These are phyloP conservation scores for Anser cygnoides DNA, from an alignment of 2,113 vertebrate genomes.

Conservation along the genomic window DNA sequence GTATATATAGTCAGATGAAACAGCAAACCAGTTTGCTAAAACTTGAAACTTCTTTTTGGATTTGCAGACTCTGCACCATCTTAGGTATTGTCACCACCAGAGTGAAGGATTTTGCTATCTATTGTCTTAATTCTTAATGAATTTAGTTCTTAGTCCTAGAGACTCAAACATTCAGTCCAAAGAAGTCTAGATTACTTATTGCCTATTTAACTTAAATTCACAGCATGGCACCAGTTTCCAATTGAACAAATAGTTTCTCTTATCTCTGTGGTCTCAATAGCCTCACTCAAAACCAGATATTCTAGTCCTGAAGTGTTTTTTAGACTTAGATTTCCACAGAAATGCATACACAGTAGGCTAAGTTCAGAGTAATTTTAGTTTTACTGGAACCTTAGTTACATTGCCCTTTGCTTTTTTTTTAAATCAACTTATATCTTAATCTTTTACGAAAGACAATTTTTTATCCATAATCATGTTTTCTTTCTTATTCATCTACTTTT, in stretches of 20 bases:
- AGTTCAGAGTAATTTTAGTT: not conserved
- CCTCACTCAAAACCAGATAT: conserved; percentile 5
- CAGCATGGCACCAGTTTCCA: not conserved
- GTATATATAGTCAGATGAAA: not conserved
- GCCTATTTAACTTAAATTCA: not conserved
- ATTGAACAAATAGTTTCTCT: conserved; percentile 3
- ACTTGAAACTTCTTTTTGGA: not conserved
- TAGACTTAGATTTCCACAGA: not conserved
- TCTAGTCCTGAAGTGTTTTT: not conserved
- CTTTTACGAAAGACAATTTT: not conserved
- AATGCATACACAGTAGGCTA: not conserved
- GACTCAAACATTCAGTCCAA: not conserved
- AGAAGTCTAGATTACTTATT: not conserved
- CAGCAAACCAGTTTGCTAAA: not conserved
- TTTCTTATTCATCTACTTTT: not conserved
- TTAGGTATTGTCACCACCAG: not conserved
- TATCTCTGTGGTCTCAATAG: conserved; percentile 5
- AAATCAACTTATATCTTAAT: not conserved
- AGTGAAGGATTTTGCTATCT: not conserved
- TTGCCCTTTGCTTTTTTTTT: not conserved
- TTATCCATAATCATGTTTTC: not conserved
- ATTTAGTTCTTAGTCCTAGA: not conserved
- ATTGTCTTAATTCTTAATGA: not conserved
- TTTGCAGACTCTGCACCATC: not conserved
- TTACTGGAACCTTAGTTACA: not conserved